A percentile compares a stretch with the other conserved stretches of the same genome.
phyloP scores from a whole-genome alignment of 2,888 invertebrate genomes.

The Trissolcus japonicus region DNA sequence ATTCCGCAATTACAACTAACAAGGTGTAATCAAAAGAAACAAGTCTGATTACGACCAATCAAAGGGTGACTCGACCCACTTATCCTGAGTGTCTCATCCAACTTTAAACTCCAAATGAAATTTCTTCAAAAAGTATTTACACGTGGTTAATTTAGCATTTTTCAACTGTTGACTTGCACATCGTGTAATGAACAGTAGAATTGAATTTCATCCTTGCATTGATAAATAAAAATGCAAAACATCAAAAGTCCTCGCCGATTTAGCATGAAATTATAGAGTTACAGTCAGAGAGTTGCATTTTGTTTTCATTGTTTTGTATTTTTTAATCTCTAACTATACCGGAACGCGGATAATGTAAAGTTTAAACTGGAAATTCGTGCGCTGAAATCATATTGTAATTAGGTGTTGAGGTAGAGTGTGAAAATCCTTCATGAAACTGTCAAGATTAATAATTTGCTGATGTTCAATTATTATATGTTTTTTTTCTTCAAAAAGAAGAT shows the following conservation, averaged over 20 bases:
- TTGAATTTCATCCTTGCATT: neutral
- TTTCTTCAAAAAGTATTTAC: neutral
- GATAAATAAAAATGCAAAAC: slow-evolving; percentile 18
- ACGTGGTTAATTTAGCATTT: too few species aligned
- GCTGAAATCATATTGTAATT: slow-evolving; percentile 39
- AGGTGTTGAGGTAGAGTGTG: slow-evolving; percentile 25
- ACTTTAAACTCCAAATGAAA: neutral
- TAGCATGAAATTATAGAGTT: slow-evolving; percentile 15
- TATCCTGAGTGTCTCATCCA: slow-evolving; percentile 1
- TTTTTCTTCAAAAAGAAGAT: slow-evolving; percentile 2
- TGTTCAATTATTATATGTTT: slow-evolving; percentile 2
- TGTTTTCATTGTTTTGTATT: slow-evolving; percentile 21
- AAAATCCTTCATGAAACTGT: neutral
- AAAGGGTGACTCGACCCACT: slow-evolving; percentile 10
- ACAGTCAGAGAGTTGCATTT: slow-evolving; percentile 14
- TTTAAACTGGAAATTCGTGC: slow-evolving; percentile 26
- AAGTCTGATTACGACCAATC: slow-evolving; percentile 6
- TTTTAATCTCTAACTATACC: slow-evolving; percentile 35
- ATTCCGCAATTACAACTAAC: slow-evolving; percentile 7
- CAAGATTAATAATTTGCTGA: neutral
- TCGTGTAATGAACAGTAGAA: too few species aligned
- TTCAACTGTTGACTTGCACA: neutral
- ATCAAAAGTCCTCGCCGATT: neutral
- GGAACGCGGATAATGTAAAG: slow-evolving; percentile 44
- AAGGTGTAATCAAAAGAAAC: slow-evolving; percentile 7